Percentiles rank a stretch among this genome's conserved stretches.
Conservation (phyloP, 2,113 vertebrate species). For the Sinosuthora webbiana region DNA sequence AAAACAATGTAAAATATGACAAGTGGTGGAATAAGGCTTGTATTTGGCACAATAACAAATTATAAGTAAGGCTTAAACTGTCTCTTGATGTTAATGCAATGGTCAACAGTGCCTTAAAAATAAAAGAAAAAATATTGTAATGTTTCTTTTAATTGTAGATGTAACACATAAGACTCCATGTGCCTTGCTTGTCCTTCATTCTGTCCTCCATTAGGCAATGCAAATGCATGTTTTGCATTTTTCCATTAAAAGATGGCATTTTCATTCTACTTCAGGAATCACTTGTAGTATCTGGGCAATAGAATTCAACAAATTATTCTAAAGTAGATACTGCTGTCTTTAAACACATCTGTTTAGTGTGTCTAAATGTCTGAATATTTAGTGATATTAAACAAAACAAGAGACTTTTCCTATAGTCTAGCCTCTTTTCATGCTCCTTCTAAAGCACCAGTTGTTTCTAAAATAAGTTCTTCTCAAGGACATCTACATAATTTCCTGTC, state of each 20-base stretch:
- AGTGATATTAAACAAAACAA: not conserved
- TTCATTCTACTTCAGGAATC: not conserved
- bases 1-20: not conserved
- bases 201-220: not conserved
- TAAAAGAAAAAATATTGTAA: not conserved
- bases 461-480: slow-evolving; percentile 56
- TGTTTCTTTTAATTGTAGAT: not conserved
- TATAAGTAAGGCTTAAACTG: not conserved
- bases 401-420: not conserved
- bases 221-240: not conserved
- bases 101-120: not conserved
- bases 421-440: not conserved
- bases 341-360: not conserved
- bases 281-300: not conserved
- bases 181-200: not conserved
- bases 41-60: not conserved
- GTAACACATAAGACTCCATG: not conserved
- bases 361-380: not conserved
- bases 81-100: not conserved
- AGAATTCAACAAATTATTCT: not conserved
- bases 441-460: slow-evolving; percentile 39
- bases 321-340: not conserved
- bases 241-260: not conserved
- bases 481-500: slow-evolving; percentile 61
- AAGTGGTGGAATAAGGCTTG: not conserved